Evolutionary conservation across 2,888 invertebrate species (phyloP), one percentile per base, ranked within the genome.

Genomic region (Parascotia fuliginaria): DNA sequence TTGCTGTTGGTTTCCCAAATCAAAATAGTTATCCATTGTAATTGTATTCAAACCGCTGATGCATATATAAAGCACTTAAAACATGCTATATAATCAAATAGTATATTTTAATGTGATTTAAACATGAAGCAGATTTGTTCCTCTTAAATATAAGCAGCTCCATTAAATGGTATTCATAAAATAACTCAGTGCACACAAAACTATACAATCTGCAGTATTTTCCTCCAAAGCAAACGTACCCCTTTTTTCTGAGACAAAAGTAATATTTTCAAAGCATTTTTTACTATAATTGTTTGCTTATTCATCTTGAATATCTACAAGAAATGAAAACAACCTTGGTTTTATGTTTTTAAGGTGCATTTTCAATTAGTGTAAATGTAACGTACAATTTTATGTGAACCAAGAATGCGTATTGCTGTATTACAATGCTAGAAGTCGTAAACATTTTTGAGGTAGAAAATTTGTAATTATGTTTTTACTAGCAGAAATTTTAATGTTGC

Each of bases 211-310:
- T 32, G 27, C 34, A n/a, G 34, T 14, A 27, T 27, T 15, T 28
- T 34, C 27, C 11, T 12, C 28, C 4, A 32, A 13, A 43, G 28
- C 28, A 43, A 43, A 11, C 28, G 16, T 22, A 32, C 15, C 52
- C 51, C 39, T 5, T 54, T 63, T 45, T 53, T 53, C 44, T 48
- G 57, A 49, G 50, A 59, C 45, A 59, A 61, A 57, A 64, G 60
- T 59, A 47, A 59, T 65, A 60, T 52, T 55, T 63, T 58, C 55
- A 55, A 59, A 58, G 47, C 48, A 44, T 29, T 56, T 63, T 59
- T 64, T 60, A 47, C 39, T 45, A 53, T 64, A 64, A 67, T 61
- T 63, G 60, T 62, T 59, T 61, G 46, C 56, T 60, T 61, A 58
- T 55, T 55, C 61, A 33, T 36, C 43, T 47, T 32, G 14, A 46